Evolutionary conservation across 2,113 vertebrate genomes (phyloP), one percentile per base, ranked within the genome.

Genomic region (Erythrocercus mccallii): DNA sequence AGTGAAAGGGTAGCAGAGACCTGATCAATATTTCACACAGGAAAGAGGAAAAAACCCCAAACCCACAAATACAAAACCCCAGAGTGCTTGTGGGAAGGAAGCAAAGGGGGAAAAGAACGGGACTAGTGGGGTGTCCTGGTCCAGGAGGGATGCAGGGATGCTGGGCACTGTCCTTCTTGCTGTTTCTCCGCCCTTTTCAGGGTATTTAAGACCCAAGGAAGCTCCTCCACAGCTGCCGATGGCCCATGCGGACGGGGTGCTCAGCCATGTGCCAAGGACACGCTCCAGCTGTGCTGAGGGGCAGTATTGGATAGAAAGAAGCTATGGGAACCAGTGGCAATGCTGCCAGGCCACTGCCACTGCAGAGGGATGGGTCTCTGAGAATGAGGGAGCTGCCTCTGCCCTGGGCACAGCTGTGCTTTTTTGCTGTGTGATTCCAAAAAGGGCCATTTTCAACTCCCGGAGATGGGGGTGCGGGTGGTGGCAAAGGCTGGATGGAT

Each of bases 291-390:
- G 44, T 35, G 35, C 65, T 15, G 10, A 64, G 38, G 44, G 38
- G 30, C 66, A 48, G 8, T 1, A 1, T 1, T 10, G 27, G 16
- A 37, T 13, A 2, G 2, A 62, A 25, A 33, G 28, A 31, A 7
- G 10, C 42, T n/a, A 23, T n/a, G n/a, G 51, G 56, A 6, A 45
- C 9, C 1, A 3, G 33, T 13, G 48, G 33, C n/a, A 9, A 18
- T 71, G 56, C 66, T 88, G 70, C 51, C 51, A 54, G 77, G 28
- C 15, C 76, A 24, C 51, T 31, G 66, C 17, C 68, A 9, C 71
- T 8, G 2, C 4, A 0, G 28, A 35, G 28, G 14, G 38, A 48
- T 1, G 5, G 12, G 10, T 53, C 57, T 30, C 37, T 1, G 17
- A 33, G n/a, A 35, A 8, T 0, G 4, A 11, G 15, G 35, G 40